Percentiles rank a stretch among this genome's conserved stretches.
Conservation (phyloP, 2,113 vertebrate genomes). For the Psammodynastes pulverulentus region DNA sequence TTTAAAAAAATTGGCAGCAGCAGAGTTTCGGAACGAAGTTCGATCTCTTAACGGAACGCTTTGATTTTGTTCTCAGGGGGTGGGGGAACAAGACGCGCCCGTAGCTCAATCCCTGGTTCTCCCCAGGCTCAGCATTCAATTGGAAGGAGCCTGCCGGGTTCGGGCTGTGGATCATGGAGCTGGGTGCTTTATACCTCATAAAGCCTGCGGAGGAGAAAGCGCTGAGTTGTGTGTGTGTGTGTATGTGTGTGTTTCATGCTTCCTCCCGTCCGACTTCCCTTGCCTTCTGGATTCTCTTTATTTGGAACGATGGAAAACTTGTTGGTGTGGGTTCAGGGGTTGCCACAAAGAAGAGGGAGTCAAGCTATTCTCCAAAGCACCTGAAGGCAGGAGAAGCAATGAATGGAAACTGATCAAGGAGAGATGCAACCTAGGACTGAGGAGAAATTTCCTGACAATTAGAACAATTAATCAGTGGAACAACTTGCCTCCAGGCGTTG, state of each 20-base stretch:
- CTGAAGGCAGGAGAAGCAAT: no score
- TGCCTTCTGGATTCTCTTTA: not conserved
- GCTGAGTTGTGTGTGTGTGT: not conserved
- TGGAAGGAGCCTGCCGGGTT: not conserved
- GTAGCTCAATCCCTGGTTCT: not conserved
- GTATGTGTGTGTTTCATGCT: not conserved
- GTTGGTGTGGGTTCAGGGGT: no score
- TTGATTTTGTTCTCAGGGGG: not conserved
- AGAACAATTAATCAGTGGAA: no score
- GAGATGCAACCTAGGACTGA: no score
- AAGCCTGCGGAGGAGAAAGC: not conserved
- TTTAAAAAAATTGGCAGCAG: not conserved
- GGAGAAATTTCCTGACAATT: no score
- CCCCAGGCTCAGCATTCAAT: not conserved
- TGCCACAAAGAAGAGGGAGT: no score
- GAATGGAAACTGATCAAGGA: no score
- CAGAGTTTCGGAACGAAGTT: not conserved
- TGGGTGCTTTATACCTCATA: not conserved
- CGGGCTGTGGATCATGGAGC: not conserved
- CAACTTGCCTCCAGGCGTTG: no score
- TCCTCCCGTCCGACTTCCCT: not conserved
- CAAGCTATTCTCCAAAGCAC: no score
- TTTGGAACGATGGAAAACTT: not conserved
- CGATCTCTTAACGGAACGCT: not conserved
- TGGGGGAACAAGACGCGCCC: not conserved